Percentiles rank a stretch among this genome's conserved stretches.
Conservation (phyloP, 2,113 vertebrate genomes). For the Anser brachyrhynchus region DNA sequence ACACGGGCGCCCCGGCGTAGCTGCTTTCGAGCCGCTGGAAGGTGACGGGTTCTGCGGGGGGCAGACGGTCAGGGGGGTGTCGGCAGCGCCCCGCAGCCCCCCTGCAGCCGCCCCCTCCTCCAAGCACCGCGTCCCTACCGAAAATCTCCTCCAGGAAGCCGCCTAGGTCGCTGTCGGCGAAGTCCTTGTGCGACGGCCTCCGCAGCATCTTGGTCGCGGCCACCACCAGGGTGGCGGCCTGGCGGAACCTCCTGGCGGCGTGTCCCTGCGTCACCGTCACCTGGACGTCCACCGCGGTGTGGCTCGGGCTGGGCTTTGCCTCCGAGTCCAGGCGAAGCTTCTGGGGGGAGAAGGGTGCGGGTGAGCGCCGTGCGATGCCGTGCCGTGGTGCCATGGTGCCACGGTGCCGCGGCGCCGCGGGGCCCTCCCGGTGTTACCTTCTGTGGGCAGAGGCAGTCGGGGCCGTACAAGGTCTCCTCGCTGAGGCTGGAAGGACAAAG, state of each 20-base stretch:
- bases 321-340: neutral
- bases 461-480: conserved; percentile 1
- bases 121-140: neutral
- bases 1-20: rapidly evolving
- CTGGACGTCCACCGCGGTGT: neutral
- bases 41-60: neutral
- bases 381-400: neutral
- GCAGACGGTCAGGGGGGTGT: neutral
- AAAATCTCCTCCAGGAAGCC: conserved; percentile 39
- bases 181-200: rapidly evolving
- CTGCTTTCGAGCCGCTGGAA: neutral
- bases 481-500: conserved; percentile 19
- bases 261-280: neutral
- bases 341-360: neutral
- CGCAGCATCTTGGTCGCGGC: conserved; percentile 20
- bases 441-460: neutral
- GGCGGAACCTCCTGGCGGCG: neutral
- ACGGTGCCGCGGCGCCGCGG: neutral
- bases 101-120: neutral
- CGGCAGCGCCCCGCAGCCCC: neutral
- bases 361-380: neutral
- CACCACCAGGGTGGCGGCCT: neutral
- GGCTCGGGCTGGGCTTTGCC: neutral
- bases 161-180: conserved; percentile 31
- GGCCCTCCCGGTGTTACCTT: neutral